phyloP scores from a whole-genome alignment of 2,113 vertebrate genomes.

The Bos indicus region DNA sequence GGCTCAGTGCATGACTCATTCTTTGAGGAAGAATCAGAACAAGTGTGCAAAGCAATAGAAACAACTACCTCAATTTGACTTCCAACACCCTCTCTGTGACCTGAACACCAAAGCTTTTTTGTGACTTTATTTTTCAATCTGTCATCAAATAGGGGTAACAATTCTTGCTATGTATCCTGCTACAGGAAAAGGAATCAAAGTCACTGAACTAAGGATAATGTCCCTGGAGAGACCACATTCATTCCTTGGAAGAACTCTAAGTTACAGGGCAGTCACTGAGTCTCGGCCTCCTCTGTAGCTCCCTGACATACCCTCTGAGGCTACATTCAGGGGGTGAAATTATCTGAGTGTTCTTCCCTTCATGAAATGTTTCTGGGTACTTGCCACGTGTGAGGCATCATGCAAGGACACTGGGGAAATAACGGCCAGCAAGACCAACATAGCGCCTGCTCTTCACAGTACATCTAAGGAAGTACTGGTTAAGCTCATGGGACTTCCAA shows the following conservation, averaged over 20 bases:
- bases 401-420: neutral
- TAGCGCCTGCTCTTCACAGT: neutral
- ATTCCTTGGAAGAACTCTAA: neutral
- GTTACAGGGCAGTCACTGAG: neutral
- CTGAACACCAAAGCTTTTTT: neutral
- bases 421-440: neutral
- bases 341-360: neutral
- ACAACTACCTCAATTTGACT: neutral
- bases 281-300: neutral
- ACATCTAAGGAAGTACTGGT: neutral
- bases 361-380: neutral
- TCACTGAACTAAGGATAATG: neutral
- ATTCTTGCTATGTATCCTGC: neutral
- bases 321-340: neutral
- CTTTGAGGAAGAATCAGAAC: neutral
- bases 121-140: slow-evolving; percentile 6
- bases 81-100: neutral
- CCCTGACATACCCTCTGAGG: neutral
- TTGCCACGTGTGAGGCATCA: neutral
- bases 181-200: neutral
- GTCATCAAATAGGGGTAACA: neutral
- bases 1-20: neutral
- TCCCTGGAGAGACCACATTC: neutral
- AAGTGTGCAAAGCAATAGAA: neutral
- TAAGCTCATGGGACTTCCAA: neutral